Base-by-base conservation (phyloP, 2,797 vertebrate genomes). In the Macrochelys suwanniensis region DNA sequence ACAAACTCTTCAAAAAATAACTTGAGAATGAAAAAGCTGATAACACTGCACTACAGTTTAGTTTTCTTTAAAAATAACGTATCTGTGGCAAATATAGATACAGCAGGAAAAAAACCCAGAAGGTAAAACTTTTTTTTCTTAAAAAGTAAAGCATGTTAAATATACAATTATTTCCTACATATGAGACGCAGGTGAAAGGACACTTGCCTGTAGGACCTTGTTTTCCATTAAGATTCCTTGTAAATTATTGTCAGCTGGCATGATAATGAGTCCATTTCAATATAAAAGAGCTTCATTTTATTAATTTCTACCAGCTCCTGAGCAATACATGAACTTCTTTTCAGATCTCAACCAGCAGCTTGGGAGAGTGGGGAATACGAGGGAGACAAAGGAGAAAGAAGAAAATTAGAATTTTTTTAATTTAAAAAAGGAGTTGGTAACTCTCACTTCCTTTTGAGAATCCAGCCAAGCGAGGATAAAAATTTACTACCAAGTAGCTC, bases 231-330 rank as follows among this genome's bases (percentile, higher is more conserved):
- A 95, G 95, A 97, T 97, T 96, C 94, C 95, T 95, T 95, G 96
- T 92, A 97, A 97, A 96, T 97, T 94, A 96, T 97, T 98, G 98
- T 97, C 98, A 98, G 98, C 97, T 98, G 97, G 97, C 92, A 93
- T 85, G 10, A 88, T 98, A 98, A 98, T 98, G 95, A 98, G 97
- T 96, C 97, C 85, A 97, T 98, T 98, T 98, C 97, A 98, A 97
- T 98, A 97, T 97, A 98, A 98, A 98, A 97, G 97, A 97, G 97
- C 86, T 97, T 97, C 92, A 93, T 97, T 96, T 97, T 98, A 98
- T 98, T 98, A 98, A 97, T 97, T 97, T 98, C 97, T 98, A 97
- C 97, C 95, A 96, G 96, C 94, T 98, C 94, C 97, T 97, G 96
- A 97, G 97, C 97, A 94, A 97, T 97, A 97, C 87, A 95, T 95